Base-by-base conservation (phyloP, 2,797 vertebrate species). In the Poeciliopsis gracilis region DNA sequence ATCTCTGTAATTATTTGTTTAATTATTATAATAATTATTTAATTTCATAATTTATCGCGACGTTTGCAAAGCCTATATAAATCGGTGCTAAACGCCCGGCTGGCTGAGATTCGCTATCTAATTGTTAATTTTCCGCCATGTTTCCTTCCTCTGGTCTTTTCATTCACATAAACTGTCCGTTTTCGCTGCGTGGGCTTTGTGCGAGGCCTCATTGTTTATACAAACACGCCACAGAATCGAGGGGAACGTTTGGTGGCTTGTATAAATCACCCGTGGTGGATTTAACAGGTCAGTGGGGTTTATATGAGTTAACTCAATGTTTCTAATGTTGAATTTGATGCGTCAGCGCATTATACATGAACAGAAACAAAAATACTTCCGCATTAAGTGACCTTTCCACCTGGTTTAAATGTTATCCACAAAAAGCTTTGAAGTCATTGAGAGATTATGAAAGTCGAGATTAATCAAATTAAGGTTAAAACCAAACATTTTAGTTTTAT, bases 201-300 rank as follows among this genome's bases (percentile, higher is more conserved):
- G 88, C 92, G 23, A 90, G 96, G 55, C 95, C 95, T 13, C 89
- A 95, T 28, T 96, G 96, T 87, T 88, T 91, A n/a, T 96, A 94
- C 91, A 93, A 84, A 83, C 96, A 96, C 88, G 87, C 16, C 18
- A 23, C 75, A 41, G 83, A 90, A 28, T 28, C 51, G 43, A 66
- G 55, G 73, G 75, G 73, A 0, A 33, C 43, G 82, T 76, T 63
- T 23, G 73, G 55, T 8, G 59, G 66, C 1, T 72, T 72, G 3
- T 8, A 4, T 72, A 75, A 81, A 61, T 16, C 90, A 9, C 15
- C 89, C 38, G 5, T 75, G 46, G 36, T 57, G 59, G 77, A 84
- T 20, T 38, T 49, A 20, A 47, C 88, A 92, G 91, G 90, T 91
- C 47, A 85, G 90, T 89, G 20, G n/a, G n/a, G 1, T 45, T 20